phyloP scores from a whole-genome alignment of 2,888 invertebrate genomes.

The Melipona beecheii region DNA sequence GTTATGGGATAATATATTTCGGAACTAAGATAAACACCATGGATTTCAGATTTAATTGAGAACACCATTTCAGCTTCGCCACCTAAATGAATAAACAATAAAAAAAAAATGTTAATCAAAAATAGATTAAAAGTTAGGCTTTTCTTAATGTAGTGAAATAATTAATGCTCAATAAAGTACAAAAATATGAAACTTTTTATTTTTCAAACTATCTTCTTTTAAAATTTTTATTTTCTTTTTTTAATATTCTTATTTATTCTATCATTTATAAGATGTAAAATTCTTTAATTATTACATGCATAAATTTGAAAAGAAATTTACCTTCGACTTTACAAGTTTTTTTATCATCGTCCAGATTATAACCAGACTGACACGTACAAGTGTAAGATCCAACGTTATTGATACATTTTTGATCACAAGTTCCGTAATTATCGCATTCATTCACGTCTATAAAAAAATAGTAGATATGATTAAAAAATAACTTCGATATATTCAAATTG shows the following conservation, averaged over 20 bases:
- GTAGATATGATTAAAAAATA: conserved; percentile 73
- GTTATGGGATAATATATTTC: conserved; percentile 85
- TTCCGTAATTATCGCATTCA: conserved; percentile 87
- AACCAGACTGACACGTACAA: conserved; percentile 88
- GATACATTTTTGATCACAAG: conserved; percentile 89
- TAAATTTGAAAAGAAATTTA: conserved; percentile 22
- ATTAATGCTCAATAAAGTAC: too few relatives aligned
- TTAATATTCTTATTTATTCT: too few relatives aligned
- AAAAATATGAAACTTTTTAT: background rate
- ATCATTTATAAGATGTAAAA: background rate
- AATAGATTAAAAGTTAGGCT: background rate
- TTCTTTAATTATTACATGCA: background rate
- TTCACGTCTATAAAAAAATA: conserved; percentile 85
- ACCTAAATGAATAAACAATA: conserved; percentile 81
- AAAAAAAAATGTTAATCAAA: background rate
- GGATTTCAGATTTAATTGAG: conserved; percentile 88
- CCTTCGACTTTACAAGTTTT: conserved; percentile 86
- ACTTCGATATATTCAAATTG: background rate
- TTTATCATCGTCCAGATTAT: conserved; percentile 85
- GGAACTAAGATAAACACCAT: conserved; percentile 87
- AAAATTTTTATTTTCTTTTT: background rate
- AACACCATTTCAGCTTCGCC: conserved; percentile 89
- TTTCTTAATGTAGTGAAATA: too few relatives aligned
- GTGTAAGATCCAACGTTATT: conserved; percentile 86
- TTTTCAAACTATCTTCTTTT: background rate